phyloP scores from a whole-genome alignment of 2,113 vertebrate species.

The Phrynosoma blainvillii region DNA sequence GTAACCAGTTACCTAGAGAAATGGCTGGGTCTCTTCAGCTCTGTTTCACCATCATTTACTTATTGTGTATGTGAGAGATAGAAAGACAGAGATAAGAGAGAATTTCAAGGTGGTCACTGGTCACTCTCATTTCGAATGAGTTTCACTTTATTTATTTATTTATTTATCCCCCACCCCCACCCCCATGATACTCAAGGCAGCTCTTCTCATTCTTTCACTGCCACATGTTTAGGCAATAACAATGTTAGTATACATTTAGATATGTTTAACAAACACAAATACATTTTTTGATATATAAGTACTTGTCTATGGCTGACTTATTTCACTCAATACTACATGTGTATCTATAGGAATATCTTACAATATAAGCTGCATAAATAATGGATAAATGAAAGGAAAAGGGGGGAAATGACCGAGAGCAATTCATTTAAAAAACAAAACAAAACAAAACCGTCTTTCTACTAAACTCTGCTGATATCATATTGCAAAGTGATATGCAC shows the following conservation, averaged over 20 bases:
- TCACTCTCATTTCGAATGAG: not conserved
- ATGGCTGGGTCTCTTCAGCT: too few species aligned
- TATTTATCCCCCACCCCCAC: too few species aligned
- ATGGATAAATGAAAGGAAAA: not conserved
- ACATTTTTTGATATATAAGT: not conserved
- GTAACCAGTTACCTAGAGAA: too few species aligned
- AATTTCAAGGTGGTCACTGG: not conserved
- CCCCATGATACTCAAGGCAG: too few species aligned
- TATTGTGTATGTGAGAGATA: too few species aligned
- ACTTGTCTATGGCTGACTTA: not conserved
- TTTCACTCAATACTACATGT: not conserved
- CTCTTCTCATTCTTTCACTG: too few species aligned
- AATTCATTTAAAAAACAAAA: not conserved
- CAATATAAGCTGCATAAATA: not conserved
- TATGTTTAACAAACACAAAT: too few species aligned
- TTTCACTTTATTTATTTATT: too few species aligned
- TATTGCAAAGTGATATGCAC: constrained; percentile 3
- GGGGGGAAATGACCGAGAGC: not conserved
- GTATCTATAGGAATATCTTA: not conserved
- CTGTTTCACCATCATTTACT: too few species aligned
- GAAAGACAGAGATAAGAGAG: not conserved
- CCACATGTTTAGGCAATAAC: too few species aligned
- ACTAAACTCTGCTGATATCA: constrained; percentile 25
- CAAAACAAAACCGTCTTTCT: constrained; percentile 16
- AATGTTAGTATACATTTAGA: too few species aligned